Conservation (phyloP, 2,888 invertebrate genomes). For the Apamea sordens region DNA sequence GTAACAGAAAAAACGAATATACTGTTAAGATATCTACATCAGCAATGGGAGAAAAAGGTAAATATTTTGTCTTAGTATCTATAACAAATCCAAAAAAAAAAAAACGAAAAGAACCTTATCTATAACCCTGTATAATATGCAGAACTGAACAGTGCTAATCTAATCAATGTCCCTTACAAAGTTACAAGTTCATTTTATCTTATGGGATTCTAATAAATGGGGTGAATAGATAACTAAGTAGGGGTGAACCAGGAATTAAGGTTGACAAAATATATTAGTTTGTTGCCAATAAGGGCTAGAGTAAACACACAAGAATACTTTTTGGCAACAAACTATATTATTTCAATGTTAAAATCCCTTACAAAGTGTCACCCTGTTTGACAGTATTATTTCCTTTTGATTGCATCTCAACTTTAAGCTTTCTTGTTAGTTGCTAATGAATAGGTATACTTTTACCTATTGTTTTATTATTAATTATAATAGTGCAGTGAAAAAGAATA, state of each 20-base stretch:
- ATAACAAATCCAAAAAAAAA: background rate
- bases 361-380: too few species aligned
- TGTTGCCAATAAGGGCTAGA: background rate
- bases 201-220: too few species aligned
- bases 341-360: background rate
- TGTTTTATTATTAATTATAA: background rate
- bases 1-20: constrained; percentile 99
- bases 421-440: background rate
- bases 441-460: too few species aligned
- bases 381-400: background rate
- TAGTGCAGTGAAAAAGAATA: background rate
- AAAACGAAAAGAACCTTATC: background rate
- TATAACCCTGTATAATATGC: background rate
- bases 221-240: too few species aligned
- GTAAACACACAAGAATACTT: background rate
- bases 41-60: constrained; percentile 98
- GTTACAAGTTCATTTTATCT: background rate
- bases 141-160: background rate
- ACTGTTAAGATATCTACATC: constrained; percentile 97
- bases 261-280: background rate
- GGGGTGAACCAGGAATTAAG: too few species aligned
- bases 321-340: background rate
- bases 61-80: constrained; percentile 20
- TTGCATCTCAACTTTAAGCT: background rate
- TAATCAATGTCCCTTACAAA: background rate